A percentile compares a stretch with the other conserved stretches of the same genome.
Conservation (phyloP, 2,797 vertebrate species). For the Todus mexicanus region DNA sequence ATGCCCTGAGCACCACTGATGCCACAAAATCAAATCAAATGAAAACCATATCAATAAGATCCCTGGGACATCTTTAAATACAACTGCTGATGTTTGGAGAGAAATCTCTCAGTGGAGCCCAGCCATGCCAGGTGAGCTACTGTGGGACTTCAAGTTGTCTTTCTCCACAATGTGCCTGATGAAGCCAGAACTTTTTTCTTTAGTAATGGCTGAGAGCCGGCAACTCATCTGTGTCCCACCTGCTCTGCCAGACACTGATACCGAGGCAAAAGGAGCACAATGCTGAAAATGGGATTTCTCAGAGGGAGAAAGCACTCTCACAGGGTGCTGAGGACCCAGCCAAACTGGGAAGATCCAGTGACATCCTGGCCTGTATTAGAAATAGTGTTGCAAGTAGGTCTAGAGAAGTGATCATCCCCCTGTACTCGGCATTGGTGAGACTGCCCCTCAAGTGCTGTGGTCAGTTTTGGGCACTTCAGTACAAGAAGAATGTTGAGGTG, state of each 20-base stretch:
- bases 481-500: too few species aligned
- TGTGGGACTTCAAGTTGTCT: accelerated
- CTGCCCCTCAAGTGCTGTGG: too few species aligned
- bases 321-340: background rate
- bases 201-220: accelerated
- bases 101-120: background rate
- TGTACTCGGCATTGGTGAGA: too few species aligned
- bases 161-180: accelerated
- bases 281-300: too few species aligned
- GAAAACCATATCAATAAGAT: accelerated
- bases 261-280: background rate
- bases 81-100: background rate
- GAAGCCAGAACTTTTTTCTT: background rate
- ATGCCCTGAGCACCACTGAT: background rate
- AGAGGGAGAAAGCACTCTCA: accelerated
- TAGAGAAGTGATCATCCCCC: too few species aligned
- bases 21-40: background rate
- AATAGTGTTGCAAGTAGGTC: too few species aligned
- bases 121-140: background rate
- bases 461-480: too few species aligned
- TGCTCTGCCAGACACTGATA: accelerated
- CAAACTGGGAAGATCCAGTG: accelerated
- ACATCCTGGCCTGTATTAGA: too few species aligned
- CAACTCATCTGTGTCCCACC: accelerated
- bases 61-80: background rate